A percentile compares a stretch with the other conserved stretches of the same genome.
Conservation (phyloP, 2,888 invertebrate genomes). For the Cheilosia impressa region DNA sequence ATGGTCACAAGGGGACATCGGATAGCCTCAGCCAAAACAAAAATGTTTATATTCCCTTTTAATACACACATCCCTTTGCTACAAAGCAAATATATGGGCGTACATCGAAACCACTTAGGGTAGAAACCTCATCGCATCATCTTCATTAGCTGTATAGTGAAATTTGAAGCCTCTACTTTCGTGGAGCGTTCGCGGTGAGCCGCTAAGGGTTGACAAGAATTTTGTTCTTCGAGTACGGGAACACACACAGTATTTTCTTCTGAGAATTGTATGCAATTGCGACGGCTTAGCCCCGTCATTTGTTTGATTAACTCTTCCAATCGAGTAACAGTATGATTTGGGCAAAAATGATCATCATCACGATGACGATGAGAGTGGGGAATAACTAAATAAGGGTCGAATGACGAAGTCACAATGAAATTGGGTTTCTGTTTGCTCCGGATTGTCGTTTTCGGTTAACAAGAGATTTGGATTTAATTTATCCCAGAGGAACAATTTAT, state of each 20-base stretch:
- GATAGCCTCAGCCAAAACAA: not conserved
- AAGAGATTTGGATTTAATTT: slow-evolving; percentile 30
- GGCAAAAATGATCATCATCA: slow-evolving; percentile 12
- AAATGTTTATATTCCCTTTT: slow-evolving; percentile 19
- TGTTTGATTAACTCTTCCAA: slow-evolving; percentile 26
- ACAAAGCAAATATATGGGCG: slow-evolving; percentile 4
- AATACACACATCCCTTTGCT: not conserved
- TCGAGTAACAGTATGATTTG: not conserved
- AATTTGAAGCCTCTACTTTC: slow-evolving; percentile 44
- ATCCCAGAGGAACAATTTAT: slow-evolving; percentile 1
- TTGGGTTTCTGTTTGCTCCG: slow-evolving; percentile 43
- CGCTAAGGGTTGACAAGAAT: slow-evolving; percentile 23
- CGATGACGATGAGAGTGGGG: slow-evolving; percentile 18
- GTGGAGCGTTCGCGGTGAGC: slow-evolving; percentile 11
- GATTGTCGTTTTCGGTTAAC: slow-evolving; percentile 11
- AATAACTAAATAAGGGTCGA: slow-evolving; percentile 7
- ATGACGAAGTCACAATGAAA: slow-evolving; percentile 35
- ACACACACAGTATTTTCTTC: slow-evolving; percentile 5
- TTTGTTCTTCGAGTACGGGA: slow-evolving; percentile 22
- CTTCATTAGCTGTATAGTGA: slow-evolving; percentile 32
- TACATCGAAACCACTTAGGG: slow-evolving; percentile 67
- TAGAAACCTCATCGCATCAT: slow-evolving; percentile 45
- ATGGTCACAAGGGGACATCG: slow-evolving; percentile 7
- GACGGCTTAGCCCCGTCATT: slow-evolving; percentile 15
- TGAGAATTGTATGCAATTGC: slow-evolving; percentile 33